phyloP scores from a whole-genome alignment of 2,113 vertebrate species.

The Planiliza haematocheilus region DNA sequence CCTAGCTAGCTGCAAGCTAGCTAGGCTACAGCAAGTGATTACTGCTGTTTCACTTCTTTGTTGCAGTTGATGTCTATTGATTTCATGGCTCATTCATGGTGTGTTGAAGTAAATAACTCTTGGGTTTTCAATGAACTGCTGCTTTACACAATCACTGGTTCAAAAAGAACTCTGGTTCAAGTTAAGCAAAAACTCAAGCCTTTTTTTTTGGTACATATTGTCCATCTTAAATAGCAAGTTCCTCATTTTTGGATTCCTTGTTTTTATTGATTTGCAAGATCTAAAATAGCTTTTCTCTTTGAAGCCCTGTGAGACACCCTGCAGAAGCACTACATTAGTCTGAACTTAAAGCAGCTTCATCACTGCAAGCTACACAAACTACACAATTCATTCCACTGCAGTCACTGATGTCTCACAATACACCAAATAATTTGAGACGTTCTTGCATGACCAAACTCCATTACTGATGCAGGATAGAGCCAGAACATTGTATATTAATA shows the following conservation, averaged over 20 bases:
- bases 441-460: slow-evolving; percentile 1
- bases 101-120: slow-evolving; percentile 39
- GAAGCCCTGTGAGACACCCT: background rate
- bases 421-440: background rate
- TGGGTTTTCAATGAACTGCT: slow-evolving; percentile 24
- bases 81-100: slow-evolving; percentile 44
- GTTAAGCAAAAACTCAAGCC: background rate
- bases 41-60: slow-evolving; percentile 30
- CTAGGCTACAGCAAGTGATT: slow-evolving; percentile 27
- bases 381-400: background rate
- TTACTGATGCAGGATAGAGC: slow-evolving; percentile 12
- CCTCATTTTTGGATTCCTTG: background rate
- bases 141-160: slow-evolving; percentile 6
- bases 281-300: slow-evolving; percentile 16
- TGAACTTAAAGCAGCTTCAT: background rate
- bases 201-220: background rate
- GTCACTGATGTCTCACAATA: background rate
- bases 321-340: slow-evolving; percentile 10
- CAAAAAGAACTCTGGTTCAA: slow-evolving; percentile 17
- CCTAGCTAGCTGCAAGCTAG: no score
- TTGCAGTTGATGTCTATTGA: slow-evolving; percentile 53
- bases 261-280: background rate
- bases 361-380: background rate
- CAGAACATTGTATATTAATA: background rate
- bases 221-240: background rate